These are phyloP conservation scores for Gallinago solitaria DNA, from an alignment of 2,797 vertebrate genomes.

Conservation along the genomic window DNA sequence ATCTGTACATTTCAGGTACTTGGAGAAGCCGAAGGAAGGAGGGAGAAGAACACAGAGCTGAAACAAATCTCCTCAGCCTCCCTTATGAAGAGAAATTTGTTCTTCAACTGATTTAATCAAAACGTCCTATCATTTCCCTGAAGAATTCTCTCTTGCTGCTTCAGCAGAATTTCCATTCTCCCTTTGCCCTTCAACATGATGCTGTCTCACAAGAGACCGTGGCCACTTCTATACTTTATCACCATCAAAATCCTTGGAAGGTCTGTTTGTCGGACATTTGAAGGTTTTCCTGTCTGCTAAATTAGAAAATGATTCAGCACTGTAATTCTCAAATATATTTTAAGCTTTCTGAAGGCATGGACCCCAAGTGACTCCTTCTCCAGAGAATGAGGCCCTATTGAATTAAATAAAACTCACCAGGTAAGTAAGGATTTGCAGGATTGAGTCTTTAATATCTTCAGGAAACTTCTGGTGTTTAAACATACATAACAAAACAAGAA, in stretches of 20 bases:
- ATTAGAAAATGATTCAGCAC: slow-evolving; percentile 24
- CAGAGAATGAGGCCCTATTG: not conserved
- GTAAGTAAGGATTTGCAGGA: not conserved
- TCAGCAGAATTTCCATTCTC: slow-evolving; percentile 38
- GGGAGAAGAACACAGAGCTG: not conserved
- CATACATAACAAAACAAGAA: not conserved
- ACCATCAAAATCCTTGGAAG: not conserved
- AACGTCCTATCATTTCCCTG: not conserved
- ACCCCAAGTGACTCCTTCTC: not conserved
- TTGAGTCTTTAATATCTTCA: not conserved
- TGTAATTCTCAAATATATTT: not conserved
- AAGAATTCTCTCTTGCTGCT: slow-evolving; percentile 11
- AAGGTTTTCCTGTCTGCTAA: not conserved
- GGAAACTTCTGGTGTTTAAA: not conserved
- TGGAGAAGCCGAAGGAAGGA: not conserved
- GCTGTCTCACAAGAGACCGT: not conserved
- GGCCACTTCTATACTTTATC: slow-evolving; percentile 10
- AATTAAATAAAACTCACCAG: not conserved
- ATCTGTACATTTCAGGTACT: not conserved
- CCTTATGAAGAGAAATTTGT: not conserved
- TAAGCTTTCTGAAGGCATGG: not conserved
- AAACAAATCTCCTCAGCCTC: not conserved
- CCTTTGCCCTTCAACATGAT: slow-evolving; percentile 10
- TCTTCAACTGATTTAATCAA: slow-evolving; percentile 44
- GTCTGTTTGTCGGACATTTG: not conserved